Base-by-base conservation (phyloP, 2,113 vertebrate genomes). In the Gymnorhina tibicen region DNA sequence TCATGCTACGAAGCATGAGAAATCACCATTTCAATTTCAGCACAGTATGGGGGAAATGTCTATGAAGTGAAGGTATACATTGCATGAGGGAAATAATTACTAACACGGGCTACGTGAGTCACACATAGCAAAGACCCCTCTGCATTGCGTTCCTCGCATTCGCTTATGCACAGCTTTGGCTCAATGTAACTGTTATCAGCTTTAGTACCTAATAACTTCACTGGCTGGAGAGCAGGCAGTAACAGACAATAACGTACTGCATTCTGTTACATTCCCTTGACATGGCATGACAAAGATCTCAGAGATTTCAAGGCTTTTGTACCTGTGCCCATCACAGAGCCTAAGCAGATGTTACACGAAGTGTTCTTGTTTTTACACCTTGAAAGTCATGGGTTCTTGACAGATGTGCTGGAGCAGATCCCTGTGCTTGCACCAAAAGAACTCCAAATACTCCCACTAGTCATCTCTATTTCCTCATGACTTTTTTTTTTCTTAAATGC, bases 361-460 rank as follows among this genome's bases (percentile, higher is more conserved):
- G 32, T 22, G 44, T 58, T 87, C 56, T 3, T 89, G 64, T 47
- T 93, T 15, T 85, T 21, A 77, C 76, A 92, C 81, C 75, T 93
- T 93, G 64, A 64, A 92, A 93, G 60, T 21, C 0, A 10, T 60
- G 64, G 42, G 76, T 30, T 89, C 86, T 75, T 89, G 89, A 78
- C 92, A 89, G 79, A 92, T 92, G 68, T 59, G 49, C 60, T 94
- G 91, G 85, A 94, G 67, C 37, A 94, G 74, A 83, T 89, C 70
- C 87, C 78, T 55, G 35, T 56, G 74, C 78, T 79, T 63, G 74
- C 67, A 83, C 63, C 6, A 4, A 17, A 69, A 85, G 62, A 44
- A 52, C 82, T 91, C 60, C 85, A 53, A 50, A 63, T 67, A 92
- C 22, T 94, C 87, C 83, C 85, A 78, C 52, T 27, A 63, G 79